phyloP scores from a whole-genome alignment of 1,140 invertebrate species.

The Musca domestica region DNA sequence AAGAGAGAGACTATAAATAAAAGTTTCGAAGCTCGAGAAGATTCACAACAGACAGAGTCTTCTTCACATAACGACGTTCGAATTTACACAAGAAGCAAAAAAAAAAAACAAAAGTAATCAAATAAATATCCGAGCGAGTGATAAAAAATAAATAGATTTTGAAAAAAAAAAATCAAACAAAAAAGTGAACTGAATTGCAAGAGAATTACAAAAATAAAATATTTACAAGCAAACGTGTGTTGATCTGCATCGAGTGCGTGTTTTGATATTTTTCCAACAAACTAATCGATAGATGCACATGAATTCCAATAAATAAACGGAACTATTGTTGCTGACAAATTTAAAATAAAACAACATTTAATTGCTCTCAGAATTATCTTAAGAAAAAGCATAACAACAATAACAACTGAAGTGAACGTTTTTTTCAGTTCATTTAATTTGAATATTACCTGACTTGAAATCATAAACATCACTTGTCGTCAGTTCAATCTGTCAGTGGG shows the following conservation, averaged over 20 bases:
- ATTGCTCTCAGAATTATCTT: background rate
- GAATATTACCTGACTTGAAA: too few species aligned
- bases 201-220: too few species aligned
- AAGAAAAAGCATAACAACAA: background rate
- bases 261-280: too few species aligned
- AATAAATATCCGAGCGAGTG: background rate
- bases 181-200: background rate
- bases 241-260: too few species aligned
- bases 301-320: background rate
- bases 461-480: too few species aligned
- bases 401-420: too few species aligned
- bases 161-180: background rate
- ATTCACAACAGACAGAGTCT: conserved; percentile 15
- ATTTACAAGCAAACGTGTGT: too few species aligned
- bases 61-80: background rate
- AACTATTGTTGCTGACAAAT: background rate
- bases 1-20: conserved; percentile 17
- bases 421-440: too few species aligned
- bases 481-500: too few species aligned
- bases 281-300: too few species aligned
- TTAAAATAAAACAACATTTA: background rate
- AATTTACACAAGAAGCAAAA: background rate
- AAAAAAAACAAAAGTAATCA: background rate
- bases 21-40: conserved; percentile 12
- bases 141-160: background rate